Evolutionary conservation across 2,888 invertebrate species (phyloP).

Genomic region (Sinodicranocentrus sp.): DNA sequence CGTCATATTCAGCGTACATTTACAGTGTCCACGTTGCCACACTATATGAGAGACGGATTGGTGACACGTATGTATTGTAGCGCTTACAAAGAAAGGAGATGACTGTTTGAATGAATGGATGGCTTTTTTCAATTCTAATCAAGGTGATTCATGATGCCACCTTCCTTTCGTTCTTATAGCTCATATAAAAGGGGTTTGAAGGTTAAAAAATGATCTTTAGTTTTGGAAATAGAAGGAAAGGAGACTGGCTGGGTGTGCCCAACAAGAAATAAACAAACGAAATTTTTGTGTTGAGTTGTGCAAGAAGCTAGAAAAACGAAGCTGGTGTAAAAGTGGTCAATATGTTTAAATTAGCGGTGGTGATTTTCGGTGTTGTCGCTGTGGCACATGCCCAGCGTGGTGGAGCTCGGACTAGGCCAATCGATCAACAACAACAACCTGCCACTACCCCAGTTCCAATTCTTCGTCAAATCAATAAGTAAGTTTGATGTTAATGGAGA

Average conservation of each 20-base stretch:
- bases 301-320: conserved; percentile 32
- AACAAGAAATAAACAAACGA: conserved; percentile 5
- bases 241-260: conserved; percentile 59
- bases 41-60: no score
- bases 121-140: conserved; percentile 51
- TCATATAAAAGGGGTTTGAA: conserved; percentile 72
- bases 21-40: no score
- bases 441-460: conserved; percentile 87
- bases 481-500: conserved; percentile 28
- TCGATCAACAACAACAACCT: conserved; percentile 24
- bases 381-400: conserved; percentile 61
- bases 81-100: conserved; percentile 21
- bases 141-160: conserved; percentile 55
- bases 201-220: conserved; percentile 70
- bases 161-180: conserved; percentile 40
- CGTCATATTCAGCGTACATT: no score
- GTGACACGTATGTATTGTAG: no score
- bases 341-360: conserved; percentile 47
- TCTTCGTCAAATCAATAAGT: conserved; percentile 87
- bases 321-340: conserved; percentile 24
- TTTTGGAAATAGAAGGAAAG: conserved; percentile 52
- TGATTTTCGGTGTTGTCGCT: conserved; percentile 55
- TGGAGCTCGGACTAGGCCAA: conserved; percentile 24
- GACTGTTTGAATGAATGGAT: conserved; percentile 25
- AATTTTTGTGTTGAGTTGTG: neutral